These are phyloP conservation scores for Colossoma macropomum DNA, from an alignment of 2,113 vertebrate genomes.

Conservation along the genomic window DNA sequence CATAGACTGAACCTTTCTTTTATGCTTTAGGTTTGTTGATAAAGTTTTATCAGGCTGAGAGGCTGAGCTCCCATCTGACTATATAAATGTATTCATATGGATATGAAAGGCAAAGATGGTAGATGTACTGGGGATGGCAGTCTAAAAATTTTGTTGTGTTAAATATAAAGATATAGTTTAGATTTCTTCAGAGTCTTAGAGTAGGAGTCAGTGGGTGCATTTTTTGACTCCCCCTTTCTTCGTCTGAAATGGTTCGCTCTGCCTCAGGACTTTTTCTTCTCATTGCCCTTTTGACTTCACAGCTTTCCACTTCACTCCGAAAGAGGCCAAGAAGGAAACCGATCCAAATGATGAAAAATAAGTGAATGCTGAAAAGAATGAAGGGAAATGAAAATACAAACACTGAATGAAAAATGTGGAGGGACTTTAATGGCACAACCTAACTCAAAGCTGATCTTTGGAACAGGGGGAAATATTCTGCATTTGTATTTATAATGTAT, in stretches of 20 bases:
- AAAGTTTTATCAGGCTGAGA: no score
- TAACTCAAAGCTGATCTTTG: constrained; percentile 1
- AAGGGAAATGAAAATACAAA: constrained; percentile 38
- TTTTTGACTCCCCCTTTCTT: background rate
- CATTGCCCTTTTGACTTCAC: constrained; percentile 41
- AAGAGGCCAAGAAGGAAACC: constrained; percentile 29
- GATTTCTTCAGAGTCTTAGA: background rate
- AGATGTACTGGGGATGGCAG: no score
- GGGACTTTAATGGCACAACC: constrained; percentile 17
- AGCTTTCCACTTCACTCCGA: background rate
- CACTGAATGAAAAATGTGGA: background rate
- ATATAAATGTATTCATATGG: background rate
- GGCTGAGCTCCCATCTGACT: no score
- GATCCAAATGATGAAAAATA: constrained; percentile 37
- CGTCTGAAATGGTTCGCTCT: constrained; percentile 27
- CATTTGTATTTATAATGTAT: background rate
- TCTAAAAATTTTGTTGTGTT: background rate
- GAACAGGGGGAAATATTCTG: background rate
- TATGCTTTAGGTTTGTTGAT: no score
- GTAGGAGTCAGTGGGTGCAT: background rate
- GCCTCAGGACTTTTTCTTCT: constrained; percentile 2
- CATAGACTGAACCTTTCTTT: no score
- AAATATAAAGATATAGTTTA: background rate
- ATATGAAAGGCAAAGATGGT: background rate
- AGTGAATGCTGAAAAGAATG: constrained; percentile 1